Evolutionary conservation across 2,797 vertebrate species (phyloP).

Genomic region (Geotrypetes seraphini): DNA sequence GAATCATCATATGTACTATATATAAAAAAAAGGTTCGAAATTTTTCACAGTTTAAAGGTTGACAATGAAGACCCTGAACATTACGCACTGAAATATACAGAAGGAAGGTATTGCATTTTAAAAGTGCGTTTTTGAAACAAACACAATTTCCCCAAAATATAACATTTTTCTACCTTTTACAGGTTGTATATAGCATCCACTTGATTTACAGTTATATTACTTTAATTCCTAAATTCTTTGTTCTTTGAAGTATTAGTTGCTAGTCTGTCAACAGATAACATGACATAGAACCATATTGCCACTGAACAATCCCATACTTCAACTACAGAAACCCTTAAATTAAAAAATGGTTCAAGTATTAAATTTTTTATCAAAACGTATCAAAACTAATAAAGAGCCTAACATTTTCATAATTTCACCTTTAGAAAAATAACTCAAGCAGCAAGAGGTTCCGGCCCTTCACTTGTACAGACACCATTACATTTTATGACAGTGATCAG

Average conservation of each 20-base stretch:
- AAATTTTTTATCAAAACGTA: slow-evolving; percentile 20
- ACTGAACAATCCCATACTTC: no score
- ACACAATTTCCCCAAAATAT: background rate
- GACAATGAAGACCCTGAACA: background rate
- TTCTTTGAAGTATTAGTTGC: no score
- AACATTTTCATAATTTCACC: slow-evolving; percentile 23
- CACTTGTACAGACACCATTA: slow-evolving; percentile 48
- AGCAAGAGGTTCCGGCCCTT: slow-evolving; percentile 28
- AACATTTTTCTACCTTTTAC: background rate
- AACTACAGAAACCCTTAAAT: no score
- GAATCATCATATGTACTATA: no score
- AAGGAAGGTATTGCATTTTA: background rate
- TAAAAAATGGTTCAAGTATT: slow-evolving; percentile 37
- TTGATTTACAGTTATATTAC: no score
- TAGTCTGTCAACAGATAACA: no score
- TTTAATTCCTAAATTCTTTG: no score
- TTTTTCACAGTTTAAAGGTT: no score
- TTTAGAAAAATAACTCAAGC: slow-evolving; percentile 47
- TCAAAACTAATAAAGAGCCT: slow-evolving; percentile 33
- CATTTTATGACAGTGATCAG: slow-evolving; percentile 78
- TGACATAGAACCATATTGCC: no score
- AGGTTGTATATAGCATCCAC: slow-evolving; percentile 4
- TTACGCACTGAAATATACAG: background rate
- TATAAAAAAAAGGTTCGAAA: no score
- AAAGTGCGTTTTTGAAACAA: background rate